Percentiles rank a stretch among this genome's conserved stretches.
Evolutionary conservation across 2,113 vertebrate species (phyloP).

Genomic region (Mixornis gularis): DNA sequence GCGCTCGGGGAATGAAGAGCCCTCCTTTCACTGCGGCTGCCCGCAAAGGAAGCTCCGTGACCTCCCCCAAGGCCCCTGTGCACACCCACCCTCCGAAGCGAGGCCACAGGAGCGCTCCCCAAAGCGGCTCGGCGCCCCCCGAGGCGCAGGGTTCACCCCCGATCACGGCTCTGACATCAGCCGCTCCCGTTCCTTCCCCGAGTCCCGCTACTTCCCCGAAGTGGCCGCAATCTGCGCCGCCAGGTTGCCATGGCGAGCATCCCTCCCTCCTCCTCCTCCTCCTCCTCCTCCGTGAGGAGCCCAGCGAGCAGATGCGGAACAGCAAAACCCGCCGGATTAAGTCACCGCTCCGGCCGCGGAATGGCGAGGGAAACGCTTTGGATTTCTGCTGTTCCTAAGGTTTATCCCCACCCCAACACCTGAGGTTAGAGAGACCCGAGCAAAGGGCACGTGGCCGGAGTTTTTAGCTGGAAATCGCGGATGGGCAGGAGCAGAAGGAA

Average conservation of each 20-base stretch:
- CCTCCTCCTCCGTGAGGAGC: conserved; percentile 18
- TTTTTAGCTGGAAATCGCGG: neutral
- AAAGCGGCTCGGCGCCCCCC: neutral
- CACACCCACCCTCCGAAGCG: fast-evolving
- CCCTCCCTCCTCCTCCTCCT: neutral
- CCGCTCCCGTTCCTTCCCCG: neutral
- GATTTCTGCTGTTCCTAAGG: neutral
- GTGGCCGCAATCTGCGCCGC: conserved; percentile 35
- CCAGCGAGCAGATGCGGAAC: conserved; percentile 51
- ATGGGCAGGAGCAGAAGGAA: neutral
- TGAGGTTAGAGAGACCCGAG: neutral
- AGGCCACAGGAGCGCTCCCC: neutral
- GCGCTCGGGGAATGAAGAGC: fast-evolving
- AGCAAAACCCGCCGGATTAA: conserved; percentile 37
- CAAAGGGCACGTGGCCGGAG: neutral
- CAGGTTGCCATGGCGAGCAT: conserved; percentile 75
- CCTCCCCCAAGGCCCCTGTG: neutral
- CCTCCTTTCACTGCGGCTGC: neutral
- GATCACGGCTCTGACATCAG: neutral
- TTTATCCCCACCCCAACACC: neutral
- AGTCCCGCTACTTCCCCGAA: conserved; percentile 63
- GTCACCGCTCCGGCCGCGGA: neutral
- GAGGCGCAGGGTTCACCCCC: neutral
- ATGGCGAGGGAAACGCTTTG: neutral
- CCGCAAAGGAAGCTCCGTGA: neutral